Evolutionary conservation across 2,113 vertebrate genomes (phyloP).

Genomic region (Tautogolabrus adspersus): DNA sequence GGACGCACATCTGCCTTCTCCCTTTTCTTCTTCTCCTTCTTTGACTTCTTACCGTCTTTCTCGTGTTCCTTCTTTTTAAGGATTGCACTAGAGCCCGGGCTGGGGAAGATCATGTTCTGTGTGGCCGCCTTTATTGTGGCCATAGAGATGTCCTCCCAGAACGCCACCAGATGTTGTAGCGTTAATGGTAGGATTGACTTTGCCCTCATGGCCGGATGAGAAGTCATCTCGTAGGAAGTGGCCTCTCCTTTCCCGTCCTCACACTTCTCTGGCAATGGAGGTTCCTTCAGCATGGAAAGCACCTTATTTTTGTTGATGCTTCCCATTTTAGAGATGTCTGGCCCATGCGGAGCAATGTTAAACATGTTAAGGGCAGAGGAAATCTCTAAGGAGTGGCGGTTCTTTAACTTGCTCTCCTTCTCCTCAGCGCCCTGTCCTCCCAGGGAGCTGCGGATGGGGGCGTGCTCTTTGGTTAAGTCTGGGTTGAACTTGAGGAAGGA

Average conservation of each 20-base stretch:
- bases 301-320: constrained; percentile 99
- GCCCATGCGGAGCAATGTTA: constrained; percentile 96
- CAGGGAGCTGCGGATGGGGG: constrained; percentile 93
- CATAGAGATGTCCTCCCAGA: constrained; percentile 99
- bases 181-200: constrained; percentile 96
- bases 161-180: constrained; percentile 95
- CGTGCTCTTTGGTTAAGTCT: constrained; percentile 96
- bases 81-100: constrained; percentile 96
- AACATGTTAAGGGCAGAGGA: constrained; percentile 99
- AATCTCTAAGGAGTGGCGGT: constrained; percentile 97
- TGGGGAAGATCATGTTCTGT: constrained; percentile 99
- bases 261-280: constrained; percentile 95
- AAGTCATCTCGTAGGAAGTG: constrained; percentile 88
- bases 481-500: constrained; percentile 99
- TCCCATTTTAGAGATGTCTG: constrained; percentile 99
- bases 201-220: constrained; percentile 85
- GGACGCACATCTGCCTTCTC: constrained; percentile 95
- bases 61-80: constrained; percentile 97
- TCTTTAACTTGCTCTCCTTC: constrained; percentile 97
- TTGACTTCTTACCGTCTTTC: constrained; percentile 94
- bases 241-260: constrained; percentile 92
- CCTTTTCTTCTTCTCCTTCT: constrained; percentile 99
- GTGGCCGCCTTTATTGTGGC: constrained; percentile 98
- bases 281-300: constrained; percentile 97
- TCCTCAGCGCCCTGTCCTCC: constrained; percentile 90